A percentile compares a stretch with the other conserved stretches of the same genome.
These are phyloP conservation scores for Engystomops pustulosus DNA, from an alignment of 2,113 vertebrate species.

Conservation along the genomic window DNA sequence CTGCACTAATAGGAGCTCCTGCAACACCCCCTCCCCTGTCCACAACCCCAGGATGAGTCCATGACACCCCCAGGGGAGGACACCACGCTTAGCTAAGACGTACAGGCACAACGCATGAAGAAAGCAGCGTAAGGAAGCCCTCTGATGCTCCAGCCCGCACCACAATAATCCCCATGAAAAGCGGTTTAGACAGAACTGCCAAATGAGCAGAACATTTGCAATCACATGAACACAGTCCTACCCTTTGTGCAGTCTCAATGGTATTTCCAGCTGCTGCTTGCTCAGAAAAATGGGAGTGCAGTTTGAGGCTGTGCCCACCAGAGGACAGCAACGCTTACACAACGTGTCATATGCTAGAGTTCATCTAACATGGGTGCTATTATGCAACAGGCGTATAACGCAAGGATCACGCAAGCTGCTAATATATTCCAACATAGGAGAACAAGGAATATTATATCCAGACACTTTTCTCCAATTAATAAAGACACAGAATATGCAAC, in stretches of 20 bases:
- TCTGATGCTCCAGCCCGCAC: neutral
- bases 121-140: neutral
- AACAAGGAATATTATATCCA: neutral
- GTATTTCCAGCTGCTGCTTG: slow-evolving; percentile 39
- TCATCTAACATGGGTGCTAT: slow-evolving; percentile 22
- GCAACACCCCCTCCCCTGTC: slow-evolving; percentile 41
- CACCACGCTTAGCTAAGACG: neutral
- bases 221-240: neutral
- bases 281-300: slow-evolving; percentile 14
- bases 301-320: neutral
- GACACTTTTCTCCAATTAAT: neutral
- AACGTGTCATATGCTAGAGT: slow-evolving; percentile 43
- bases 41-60: slow-evolving; percentile 7
- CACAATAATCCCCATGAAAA: too few relatives aligned
- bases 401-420: neutral
- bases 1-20: slow-evolving; percentile 49
- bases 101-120: neutral
- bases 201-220: too few relatives aligned
- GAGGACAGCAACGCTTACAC: neutral
- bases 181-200: neutral
- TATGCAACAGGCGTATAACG: slow-evolving; percentile 48
- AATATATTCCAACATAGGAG: neutral
- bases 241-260: slow-evolving; percentile 25
- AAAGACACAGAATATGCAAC: neutral
- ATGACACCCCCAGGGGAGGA: slow-evolving; percentile 13